A percentile compares a stretch with the other conserved stretches of the same genome.
These are phyloP conservation scores for Morpho achilles DNA, from an alignment of 2,888 invertebrate species.

Conservation along the genomic window DNA sequence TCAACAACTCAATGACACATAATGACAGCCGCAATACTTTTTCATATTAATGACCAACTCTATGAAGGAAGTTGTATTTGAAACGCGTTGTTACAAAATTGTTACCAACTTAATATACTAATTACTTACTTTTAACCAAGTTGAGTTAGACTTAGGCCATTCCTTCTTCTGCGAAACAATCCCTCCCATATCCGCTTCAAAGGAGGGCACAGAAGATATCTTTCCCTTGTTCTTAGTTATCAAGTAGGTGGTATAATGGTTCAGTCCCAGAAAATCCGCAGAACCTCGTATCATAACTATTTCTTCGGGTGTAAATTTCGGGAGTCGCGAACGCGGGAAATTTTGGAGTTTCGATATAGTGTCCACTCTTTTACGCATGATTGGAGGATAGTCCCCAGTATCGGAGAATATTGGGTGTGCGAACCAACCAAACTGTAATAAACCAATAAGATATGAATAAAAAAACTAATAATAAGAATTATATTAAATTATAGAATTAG, in stretches of 20 bases:
- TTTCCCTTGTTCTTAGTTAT: constrained; percentile 47
- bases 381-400: constrained; percentile 82
- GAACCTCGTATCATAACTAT: constrained; percentile 79
- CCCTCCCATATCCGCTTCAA: constrained; percentile 58
- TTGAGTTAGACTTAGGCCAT: constrained; percentile 71
- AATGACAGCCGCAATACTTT: too few species aligned
- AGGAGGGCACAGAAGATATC: constrained; percentile 46
- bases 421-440: constrained; percentile 81
- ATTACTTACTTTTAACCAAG: constrained; percentile 69
- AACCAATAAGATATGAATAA: background rate
- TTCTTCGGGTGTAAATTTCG: constrained; percentile 80
- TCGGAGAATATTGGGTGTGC: constrained; percentile 82
- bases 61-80: too few species aligned
- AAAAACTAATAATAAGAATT: too few species aligned
- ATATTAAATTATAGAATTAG: too few species aligned
- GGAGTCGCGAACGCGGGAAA: constrained; percentile 80
- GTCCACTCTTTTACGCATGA: constrained; percentile 80
- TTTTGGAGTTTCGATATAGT: constrained; percentile 79
- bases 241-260: constrained; percentile 83
- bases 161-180: constrained; percentile 52
- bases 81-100: too few species aligned
- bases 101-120: too few species aligned
- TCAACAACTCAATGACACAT: too few species aligned
- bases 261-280: constrained; percentile 86
- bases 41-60: too few species aligned